Base-by-base conservation (phyloP, 2,113 vertebrate species). In the Psettodes erumei region DNA sequence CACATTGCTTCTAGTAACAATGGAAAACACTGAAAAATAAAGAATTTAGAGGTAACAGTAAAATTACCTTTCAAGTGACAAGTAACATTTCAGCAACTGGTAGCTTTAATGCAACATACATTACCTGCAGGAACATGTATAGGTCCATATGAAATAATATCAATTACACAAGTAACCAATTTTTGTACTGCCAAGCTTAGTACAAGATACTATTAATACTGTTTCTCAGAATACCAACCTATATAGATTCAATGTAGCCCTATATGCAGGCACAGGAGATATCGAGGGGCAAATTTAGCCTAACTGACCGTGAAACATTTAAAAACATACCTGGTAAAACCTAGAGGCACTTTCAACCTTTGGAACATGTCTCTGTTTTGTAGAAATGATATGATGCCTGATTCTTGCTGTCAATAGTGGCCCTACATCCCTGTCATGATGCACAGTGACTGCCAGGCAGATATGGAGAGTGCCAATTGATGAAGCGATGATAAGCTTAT, bases 271-370 rank as follows among this genome's bases (percentile, higher is more conserved):
- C 47, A 48, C 50, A 40, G 25, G 8, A 43, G 16, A 38, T 9
- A 28, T 60, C 16, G 54, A 23, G 13, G 21, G 30, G 32, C 28
- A 38, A 0, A 65, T 40, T 6, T 3, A n/a, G 38, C 11, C 4
- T 16, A 56, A 33, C 13, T 1, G 4, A 0, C 18, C 6, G 21
- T 18, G 6, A 71, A 74, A 55, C 28, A 48, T 32, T 23, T 9
- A 3, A 61, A 27, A 62, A 82, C 90, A 15, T 90, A 91, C 90
- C 90, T 91, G 67, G 88, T 82, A 66, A 88, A 86, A 25, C 80
- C 56, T 6, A 90, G 78, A 76, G 88, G 90, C 71, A 87, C 61
- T 77, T 83, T 90, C 45, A 90, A 12, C 69, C 85, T 85, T 21
- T 87, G 84, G 13, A 90, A 80, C 90, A 91, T 91, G 56, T 23